Evolutionary conservation across 2,113 vertebrate species (phyloP), one percentile per base, ranked within the genome.

Genomic region (Lycaon pictus): DNA sequence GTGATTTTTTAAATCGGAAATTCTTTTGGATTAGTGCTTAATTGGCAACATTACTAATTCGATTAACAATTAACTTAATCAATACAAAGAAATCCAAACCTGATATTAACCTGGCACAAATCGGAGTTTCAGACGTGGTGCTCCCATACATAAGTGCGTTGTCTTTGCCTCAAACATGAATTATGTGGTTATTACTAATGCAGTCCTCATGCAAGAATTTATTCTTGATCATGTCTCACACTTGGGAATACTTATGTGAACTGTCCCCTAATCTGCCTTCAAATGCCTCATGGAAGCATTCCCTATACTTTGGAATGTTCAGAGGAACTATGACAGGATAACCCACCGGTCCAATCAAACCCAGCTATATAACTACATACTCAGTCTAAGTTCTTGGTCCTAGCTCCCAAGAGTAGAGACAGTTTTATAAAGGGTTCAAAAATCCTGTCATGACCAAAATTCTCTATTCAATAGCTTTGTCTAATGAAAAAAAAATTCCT

Each of bases 21-120:
- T 80, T 94, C 8, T 95, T 95, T 86, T 62, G 22, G 35, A 55
- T 53, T 77, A 58, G 27, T 95, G 43, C 22, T 90, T 94, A 93
- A 95, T 19, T 86, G 53, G 63, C 20, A 96, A 76, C n/a, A 86
- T 55, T 94, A 74, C 13, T 96, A 93, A 97, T 91, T 88, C 51
- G 82, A 93, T 76, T 76, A 95, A 63, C 19, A 58, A 55, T 80
- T 89, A 85, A 85, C 63, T 77, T 93, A 88, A 94, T 81, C 72
- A 88, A 82, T 71, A 93, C 84, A 23, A 93, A 97, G 56, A 90
- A 88, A 69, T 6, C 8, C 63, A 92, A 29, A 56, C 27, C 48
- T 95, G 35, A 15, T 69, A 48, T 72, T 81, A 90, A 93, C 23
- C 48, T 69, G n/a, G 17, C 79, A 86, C 86, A 98, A 88, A 93